Evolutionary conservation across 2,113 vertebrate species (phyloP).

Genomic region (Corythornis cristatus): DNA sequence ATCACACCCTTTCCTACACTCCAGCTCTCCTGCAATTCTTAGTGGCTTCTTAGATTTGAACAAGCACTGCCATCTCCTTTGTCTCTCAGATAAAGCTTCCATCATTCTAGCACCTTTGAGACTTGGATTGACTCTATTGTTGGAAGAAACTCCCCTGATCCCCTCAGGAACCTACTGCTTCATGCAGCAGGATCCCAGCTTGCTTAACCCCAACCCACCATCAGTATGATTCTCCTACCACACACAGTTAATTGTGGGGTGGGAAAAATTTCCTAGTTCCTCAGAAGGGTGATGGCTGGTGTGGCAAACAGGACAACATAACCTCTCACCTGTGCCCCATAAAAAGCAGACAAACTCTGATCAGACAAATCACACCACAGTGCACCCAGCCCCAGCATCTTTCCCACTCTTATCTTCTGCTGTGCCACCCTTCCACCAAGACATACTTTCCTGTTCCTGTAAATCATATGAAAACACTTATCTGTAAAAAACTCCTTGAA

Average conservation of each 20-base stretch:
- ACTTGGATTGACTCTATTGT: background rate
- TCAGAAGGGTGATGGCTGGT: background rate
- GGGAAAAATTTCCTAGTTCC: background rate
- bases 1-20: background rate
- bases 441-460: background rate
- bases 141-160: background rate
- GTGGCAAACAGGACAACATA: background rate
- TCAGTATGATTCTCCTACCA: background rate
- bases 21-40: background rate
- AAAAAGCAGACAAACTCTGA: background rate
- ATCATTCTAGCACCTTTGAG: background rate
- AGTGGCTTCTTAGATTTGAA: background rate
- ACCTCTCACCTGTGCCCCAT: background rate
- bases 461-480: background rate
- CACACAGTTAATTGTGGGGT: background rate
- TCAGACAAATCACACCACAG: background rate
- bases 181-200: background rate
- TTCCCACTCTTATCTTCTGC: background rate
- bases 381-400: background rate
- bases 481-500: background rate
- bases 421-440: fast-evolving
- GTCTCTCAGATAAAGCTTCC: background rate
- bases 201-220: background rate
- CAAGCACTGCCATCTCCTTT: background rate
- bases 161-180: background rate